Evolutionary conservation across 2,888 invertebrate genomes (phyloP).

Genomic region (Chymomyza fuscimana): DNA sequence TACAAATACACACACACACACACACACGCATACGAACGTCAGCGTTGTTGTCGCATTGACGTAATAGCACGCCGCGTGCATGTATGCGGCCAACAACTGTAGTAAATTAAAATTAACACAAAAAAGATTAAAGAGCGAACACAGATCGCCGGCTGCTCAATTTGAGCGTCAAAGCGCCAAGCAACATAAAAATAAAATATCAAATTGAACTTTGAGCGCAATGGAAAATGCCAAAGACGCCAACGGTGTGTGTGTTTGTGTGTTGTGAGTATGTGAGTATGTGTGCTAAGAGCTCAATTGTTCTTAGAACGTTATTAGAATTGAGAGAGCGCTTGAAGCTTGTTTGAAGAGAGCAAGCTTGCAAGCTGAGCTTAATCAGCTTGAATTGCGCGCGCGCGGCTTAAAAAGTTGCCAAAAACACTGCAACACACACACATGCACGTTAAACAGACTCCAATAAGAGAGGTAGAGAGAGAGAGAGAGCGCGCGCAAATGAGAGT

Average conservation of each 20-base stretch:
- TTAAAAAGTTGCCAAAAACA: constrained; percentile 61
- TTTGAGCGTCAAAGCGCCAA: constrained; percentile 1
- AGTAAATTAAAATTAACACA: constrained; percentile 31
- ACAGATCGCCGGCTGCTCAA: constrained; percentile 17
- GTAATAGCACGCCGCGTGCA: constrained; percentile 55
- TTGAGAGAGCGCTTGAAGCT: not conserved
- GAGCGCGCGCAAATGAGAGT: not conserved
- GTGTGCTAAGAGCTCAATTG: constrained; percentile 15
- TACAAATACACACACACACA: constrained; percentile 29
- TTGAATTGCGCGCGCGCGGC: constrained; percentile 58
- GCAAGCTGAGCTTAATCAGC: not conserved
- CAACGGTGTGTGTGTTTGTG: constrained; percentile 11
- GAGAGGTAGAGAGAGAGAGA: constrained; percentile 1
- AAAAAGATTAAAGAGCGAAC: constrained; percentile 41
- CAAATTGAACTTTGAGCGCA: constrained; percentile 68
- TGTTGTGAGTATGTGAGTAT: constrained; percentile 5
- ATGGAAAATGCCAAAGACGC: constrained; percentile 68
- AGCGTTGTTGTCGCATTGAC: constrained; percentile 67
- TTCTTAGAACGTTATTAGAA: constrained; percentile 39
- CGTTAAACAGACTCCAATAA: not conserved
- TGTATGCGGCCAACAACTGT: constrained; percentile 31
- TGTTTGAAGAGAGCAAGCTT: not conserved
- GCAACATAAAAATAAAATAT: constrained; percentile 39
- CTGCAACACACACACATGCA: constrained; percentile 35
- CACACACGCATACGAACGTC: constrained; percentile 51